phyloP scores from a whole-genome alignment of 2,888 invertebrate genomes.

The Aporophyla nigra region DNA sequence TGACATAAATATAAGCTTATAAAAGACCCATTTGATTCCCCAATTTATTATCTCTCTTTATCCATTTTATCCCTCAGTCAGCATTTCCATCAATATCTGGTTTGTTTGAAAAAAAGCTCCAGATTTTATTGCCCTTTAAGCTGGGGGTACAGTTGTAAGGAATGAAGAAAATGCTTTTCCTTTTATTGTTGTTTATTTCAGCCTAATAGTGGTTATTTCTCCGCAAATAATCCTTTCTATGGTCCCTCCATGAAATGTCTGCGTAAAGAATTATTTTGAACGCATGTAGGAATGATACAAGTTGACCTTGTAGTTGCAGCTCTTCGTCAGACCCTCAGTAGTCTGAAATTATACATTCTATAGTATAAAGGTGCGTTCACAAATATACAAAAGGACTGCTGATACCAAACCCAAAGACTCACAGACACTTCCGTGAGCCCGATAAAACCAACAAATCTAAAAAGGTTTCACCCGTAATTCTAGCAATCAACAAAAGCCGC shows the following conservation, averaged over 20 bases:
- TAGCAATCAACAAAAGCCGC: slow-evolving; percentile 35
- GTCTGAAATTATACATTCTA: not conserved
- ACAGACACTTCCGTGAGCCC: not conserved
- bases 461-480: slow-evolving; percentile 11
- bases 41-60: slow-evolving; percentile 14
- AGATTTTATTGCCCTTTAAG: slow-evolving; percentile 19
- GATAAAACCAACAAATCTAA: slow-evolving; percentile 9
- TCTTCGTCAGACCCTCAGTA: not conserved
- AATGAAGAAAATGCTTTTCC: slow-evolving; percentile 4
- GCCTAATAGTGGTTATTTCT: not conserved
- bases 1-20: slow-evolving; percentile 1
- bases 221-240: not conserved
- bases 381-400: not conserved
- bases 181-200: slow-evolving; percentile 17
- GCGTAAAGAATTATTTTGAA: not conserved
- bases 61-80: slow-evolving; percentile 29
- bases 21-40: not conserved
- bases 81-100: slow-evolving; percentile 13
- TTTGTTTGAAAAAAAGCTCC: slow-evolving; percentile 8
- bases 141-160: slow-evolving; percentile 11
- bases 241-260: not conserved
- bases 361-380: not conserved
- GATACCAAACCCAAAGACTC: not conserved
- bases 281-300: too few relatives aligned
- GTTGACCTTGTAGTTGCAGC: not conserved